Percentiles rank a stretch among this genome's conserved stretches.
Conservation (phyloP, 2,113 vertebrate species). For the Apteryx owenii region DNA sequence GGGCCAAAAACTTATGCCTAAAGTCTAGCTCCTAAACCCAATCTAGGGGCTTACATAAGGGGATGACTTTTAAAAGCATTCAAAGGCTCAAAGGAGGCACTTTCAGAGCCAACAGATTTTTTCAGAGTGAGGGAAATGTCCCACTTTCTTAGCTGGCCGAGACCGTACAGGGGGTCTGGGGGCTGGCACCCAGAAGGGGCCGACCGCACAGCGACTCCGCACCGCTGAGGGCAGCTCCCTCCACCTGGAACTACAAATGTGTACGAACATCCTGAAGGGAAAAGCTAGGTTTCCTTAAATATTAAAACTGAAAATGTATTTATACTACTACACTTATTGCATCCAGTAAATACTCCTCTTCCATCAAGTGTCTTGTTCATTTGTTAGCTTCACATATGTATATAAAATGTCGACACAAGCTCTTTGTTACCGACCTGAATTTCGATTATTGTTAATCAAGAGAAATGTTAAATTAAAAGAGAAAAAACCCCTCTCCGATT, state of each 20-base stretch:
- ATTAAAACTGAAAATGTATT: background rate
- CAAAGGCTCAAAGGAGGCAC: background rate
- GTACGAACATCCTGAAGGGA: background rate
- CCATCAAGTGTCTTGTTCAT: background rate
- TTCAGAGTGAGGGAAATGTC: background rate
- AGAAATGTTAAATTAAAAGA: background rate
- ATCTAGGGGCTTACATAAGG: rapidly evolving
- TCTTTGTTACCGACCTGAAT: background rate
- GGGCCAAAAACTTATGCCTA: rapidly evolving
- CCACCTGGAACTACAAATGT: background rate
- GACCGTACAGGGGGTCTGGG: rapidly evolving
- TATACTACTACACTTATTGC: background rate
- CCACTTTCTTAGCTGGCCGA: background rate
- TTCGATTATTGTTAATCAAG: background rate
- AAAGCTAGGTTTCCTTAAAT: background rate
- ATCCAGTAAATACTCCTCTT: background rate
- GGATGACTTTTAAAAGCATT: background rate
- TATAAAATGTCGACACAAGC: background rate
- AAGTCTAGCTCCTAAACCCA: rapidly evolving
- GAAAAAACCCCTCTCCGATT: background rate
- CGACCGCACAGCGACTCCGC: too few relatives aligned
- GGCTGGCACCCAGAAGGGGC: background rate
- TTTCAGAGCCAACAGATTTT: background rate
- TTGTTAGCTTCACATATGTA: background rate
- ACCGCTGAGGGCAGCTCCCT: background rate